Conservation (phyloP, 2,888 invertebrate genomes). For the Ditula angustiorana region DNA sequence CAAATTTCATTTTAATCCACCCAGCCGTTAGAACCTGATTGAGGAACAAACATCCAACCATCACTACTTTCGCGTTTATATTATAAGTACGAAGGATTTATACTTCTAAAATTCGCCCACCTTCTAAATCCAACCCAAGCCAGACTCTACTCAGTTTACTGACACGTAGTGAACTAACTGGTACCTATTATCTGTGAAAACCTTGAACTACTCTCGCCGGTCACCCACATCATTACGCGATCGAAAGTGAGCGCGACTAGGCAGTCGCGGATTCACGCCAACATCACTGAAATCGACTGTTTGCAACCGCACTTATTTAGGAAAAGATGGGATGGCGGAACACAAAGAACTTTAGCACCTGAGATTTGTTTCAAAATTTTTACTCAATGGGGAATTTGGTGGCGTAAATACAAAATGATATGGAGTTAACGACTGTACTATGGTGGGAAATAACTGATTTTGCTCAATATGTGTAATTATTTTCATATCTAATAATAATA, state of each 20-base stretch:
- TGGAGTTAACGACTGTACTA: not conserved
- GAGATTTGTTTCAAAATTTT: conserved; percentile 6
- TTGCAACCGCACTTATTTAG: conserved; percentile 25
- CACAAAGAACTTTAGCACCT: conserved; percentile 9
- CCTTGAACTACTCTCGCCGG: conserved; percentile 37
- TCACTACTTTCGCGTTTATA: no score
- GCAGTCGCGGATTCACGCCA: not conserved
- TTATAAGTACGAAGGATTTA: no score
- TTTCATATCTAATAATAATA: no score
- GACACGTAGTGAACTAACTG: conserved; percentile 14
- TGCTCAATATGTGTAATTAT: no score
- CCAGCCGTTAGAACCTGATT: no score
- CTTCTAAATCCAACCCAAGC: no score
- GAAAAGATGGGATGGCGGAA: not conserved
- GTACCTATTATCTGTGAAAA: conserved; percentile 4
- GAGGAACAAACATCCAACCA: no score
- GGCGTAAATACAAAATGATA: not conserved
- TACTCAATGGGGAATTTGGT: not conserved
- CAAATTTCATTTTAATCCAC: no score
- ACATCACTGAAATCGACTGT: conserved; percentile 1
- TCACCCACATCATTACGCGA: conserved; percentile 34
- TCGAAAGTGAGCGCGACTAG: conserved; percentile 9
- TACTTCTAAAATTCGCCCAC: no score
- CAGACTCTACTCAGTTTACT: not conserved
- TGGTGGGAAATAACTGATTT: not conserved